Evolutionary conservation across 2,888 invertebrate genomes (phyloP).

Genomic region (Lycia hirtaria): DNA sequence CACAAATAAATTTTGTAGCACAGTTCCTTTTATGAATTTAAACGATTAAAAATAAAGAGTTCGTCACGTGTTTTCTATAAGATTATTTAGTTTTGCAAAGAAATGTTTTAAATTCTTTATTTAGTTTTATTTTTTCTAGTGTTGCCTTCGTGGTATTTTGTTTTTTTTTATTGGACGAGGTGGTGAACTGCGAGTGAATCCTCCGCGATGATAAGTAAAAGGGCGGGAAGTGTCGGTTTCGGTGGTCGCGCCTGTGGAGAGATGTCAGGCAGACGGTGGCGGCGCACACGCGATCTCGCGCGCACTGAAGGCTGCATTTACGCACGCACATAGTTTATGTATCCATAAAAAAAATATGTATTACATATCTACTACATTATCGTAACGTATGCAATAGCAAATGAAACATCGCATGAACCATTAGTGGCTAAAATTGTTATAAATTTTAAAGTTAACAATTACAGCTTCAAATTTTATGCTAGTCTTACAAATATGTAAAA

Average conservation of each 20-base stretch:
- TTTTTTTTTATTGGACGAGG: neutral
- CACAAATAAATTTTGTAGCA: neutral
- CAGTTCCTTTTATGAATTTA: neutral
- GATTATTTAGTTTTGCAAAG: too few species aligned
- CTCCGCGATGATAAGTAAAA: neutral
- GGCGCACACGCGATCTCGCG: conserved; percentile 10
- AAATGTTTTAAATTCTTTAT: too few species aligned
- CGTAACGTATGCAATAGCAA: neutral
- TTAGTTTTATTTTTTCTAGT: neutral
- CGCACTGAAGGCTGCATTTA: conserved; percentile 9
- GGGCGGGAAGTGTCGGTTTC: neutral
- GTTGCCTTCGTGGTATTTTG: too few species aligned
- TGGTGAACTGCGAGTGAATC: neutral
- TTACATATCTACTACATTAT: neutral
- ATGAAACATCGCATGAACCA: too few species aligned
- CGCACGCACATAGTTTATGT: neutral
- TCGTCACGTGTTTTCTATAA: neutral
- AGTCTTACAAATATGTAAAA: too few species aligned
- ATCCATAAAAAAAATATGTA: neutral
- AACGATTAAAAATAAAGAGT: too few species aligned
- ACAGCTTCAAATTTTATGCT: too few species aligned
- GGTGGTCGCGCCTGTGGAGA: neutral
- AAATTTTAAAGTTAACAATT: too few species aligned
- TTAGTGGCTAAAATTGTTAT: too few species aligned
- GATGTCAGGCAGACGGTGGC: conserved; percentile 5